Evolutionary conservation across 2,113 vertebrate genomes (phyloP).

Genomic region (Leptobrachium leishanense): DNA sequence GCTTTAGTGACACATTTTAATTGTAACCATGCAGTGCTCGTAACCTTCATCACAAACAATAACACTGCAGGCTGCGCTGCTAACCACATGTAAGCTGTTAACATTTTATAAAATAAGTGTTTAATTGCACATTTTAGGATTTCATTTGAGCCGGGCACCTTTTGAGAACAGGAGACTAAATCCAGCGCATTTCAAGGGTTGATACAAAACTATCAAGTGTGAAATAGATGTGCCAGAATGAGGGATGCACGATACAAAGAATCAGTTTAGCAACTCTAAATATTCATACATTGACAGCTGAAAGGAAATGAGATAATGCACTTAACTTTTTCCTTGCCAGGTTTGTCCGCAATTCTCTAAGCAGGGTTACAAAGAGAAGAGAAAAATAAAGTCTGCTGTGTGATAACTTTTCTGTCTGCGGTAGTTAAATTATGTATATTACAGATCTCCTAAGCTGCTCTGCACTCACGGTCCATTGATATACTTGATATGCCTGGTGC

Average conservation of each 20-base stretch:
- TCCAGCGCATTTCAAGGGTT: conserved; percentile 21
- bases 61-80: neutral
- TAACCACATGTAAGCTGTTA: neutral
- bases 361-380: no score
- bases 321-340: neutral
- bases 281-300: conserved; percentile 18
- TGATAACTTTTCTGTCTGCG: no score
- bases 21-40: no score
- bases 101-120: neutral
- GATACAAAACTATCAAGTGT: conserved; percentile 44
- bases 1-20: no score
- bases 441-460: no score
- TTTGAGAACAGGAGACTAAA: conserved; percentile 1
- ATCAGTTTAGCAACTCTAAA: conserved; percentile 34
- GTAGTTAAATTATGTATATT: no score
- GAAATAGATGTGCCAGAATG: conserved; percentile 44
- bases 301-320: conserved; percentile 19
- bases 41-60: neutral
- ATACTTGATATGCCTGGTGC: no score
- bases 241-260: conserved; percentile 35
- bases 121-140: conserved; percentile 32
- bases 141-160: conserved; percentile 15
- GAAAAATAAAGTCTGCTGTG: no score
- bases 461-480: no score
- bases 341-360: no score